phyloP scores from a whole-genome alignment of 2,888 invertebrate genomes.

The Calameuta pallipes region DNA sequence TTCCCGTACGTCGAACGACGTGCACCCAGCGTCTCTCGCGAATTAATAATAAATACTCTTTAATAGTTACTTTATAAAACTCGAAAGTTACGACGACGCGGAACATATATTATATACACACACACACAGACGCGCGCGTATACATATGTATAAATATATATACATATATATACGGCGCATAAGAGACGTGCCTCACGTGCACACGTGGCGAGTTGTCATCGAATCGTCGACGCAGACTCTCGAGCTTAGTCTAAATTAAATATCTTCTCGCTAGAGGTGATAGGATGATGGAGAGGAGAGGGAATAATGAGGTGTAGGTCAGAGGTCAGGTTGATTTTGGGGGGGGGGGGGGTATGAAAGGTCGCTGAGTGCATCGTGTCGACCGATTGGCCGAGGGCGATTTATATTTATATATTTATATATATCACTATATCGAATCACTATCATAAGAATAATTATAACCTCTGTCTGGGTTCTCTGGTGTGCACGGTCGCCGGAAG shows the following conservation, averaged over 20 bases:
- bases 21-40: constrained; percentile 52
- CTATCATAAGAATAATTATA: neutral
- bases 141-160: neutral
- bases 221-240: constrained; percentile 30
- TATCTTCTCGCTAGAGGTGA: constrained; percentile 35
- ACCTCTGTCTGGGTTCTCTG: neutral
- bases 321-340: neutral
- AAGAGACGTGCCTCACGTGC: neutral
- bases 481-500: neutral
- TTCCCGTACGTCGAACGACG: constrained; percentile 30
- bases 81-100: constrained; percentile 38
- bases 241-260: constrained; percentile 62
- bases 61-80: constrained; percentile 54
- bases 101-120: neutral
- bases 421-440: neutral
- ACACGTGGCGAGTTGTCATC: constrained; percentile 1
- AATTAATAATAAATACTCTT: constrained; percentile 57
- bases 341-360: constrained; percentile 31
- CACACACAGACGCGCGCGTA: too few relatives aligned
- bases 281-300: neutral
- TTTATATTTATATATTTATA: neutral
- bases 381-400: constrained; percentile 15
- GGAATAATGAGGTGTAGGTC: neutral
- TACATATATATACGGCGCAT: neutral
- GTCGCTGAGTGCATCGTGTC: constrained; percentile 49